Conservation (phyloP, 2,797 vertebrate species). For the Sebastes glaucus region DNA sequence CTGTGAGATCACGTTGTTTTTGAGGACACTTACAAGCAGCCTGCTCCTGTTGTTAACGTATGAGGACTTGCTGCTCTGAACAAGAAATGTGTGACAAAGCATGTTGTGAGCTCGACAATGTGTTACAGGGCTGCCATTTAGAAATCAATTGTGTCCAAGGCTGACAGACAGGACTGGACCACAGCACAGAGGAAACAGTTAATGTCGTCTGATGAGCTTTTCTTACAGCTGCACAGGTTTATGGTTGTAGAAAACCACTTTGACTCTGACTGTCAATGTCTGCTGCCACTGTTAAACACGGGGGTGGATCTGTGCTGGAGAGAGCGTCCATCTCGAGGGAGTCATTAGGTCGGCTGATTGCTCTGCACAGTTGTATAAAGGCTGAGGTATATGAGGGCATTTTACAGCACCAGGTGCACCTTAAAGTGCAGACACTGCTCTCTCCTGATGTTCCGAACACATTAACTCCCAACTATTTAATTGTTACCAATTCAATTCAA, state of each 20-base stretch:
- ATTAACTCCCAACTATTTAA: constrained; percentile 31
- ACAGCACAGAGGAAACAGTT: not conserved
- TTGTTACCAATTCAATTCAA: constrained; percentile 38
- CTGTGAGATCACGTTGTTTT: not conserved
- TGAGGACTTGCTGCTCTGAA: not conserved
- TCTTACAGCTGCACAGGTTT: not conserved
- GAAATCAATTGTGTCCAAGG: not conserved
- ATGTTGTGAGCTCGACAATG: not conserved
- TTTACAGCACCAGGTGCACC: constrained; percentile 44
- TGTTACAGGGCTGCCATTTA: not conserved
- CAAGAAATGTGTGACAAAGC: not conserved
- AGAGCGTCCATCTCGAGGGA: constrained; percentile 24
- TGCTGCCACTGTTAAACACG: constrained; percentile 14
- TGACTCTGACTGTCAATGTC: not conserved
- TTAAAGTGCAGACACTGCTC: constrained; percentile 18
- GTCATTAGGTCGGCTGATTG: constrained; percentile 47
- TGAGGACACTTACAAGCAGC: not conserved
- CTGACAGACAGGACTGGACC: not conserved
- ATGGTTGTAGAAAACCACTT: constrained; percentile 2
- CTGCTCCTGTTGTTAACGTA: not conserved
- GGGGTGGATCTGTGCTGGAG: constrained; percentile 11
- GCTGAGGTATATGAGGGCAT: constrained; percentile 1
- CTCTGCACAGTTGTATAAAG: constrained; percentile 36
- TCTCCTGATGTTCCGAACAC: constrained; percentile 5
- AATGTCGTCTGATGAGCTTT: not conserved